Evolutionary conservation across 2,797 vertebrate species (phyloP).

Genomic region (Enteromius paludinosus): DNA sequence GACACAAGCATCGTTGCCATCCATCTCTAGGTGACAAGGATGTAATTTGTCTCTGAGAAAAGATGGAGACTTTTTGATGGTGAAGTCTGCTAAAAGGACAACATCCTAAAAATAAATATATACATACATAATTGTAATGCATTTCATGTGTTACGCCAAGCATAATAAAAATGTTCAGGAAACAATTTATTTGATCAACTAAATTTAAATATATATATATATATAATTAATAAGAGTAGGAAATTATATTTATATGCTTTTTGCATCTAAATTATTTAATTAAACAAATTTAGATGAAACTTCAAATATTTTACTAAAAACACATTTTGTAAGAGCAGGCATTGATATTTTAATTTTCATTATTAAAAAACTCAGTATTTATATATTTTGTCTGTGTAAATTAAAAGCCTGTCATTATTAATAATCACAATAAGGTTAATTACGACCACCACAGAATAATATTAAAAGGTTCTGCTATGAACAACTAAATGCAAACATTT

Average conservation of each 20-base stretch:
- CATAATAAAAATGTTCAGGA: background rate
- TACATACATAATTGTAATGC: background rate
- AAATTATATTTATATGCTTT: background rate
- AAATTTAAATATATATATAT: background rate
- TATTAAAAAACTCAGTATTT: background rate
- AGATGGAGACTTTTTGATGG: constrained; percentile 74
- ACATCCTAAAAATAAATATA: constrained; percentile 67
- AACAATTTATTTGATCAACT: background rate
- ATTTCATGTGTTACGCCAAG: background rate
- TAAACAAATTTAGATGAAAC: background rate
- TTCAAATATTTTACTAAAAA: background rate
- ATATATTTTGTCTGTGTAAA: background rate
- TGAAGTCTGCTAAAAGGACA: constrained; percentile 72
- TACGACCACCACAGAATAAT: background rate
- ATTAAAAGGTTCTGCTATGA: background rate
- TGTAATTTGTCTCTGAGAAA: constrained; percentile 71
- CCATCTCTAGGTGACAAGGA: constrained; percentile 74
- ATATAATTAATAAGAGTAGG: background rate
- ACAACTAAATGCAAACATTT: background rate
- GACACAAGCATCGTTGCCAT: constrained; percentile 64
- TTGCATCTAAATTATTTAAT: background rate
- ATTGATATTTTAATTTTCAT: background rate
- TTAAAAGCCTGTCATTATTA: background rate
- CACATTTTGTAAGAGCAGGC: background rate
- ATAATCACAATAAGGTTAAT: background rate